Evolutionary conservation across 1,140 invertebrate species (phyloP), one percentile per base, ranked within the genome.

Genomic region (Drosophila kanapiae): DNA sequence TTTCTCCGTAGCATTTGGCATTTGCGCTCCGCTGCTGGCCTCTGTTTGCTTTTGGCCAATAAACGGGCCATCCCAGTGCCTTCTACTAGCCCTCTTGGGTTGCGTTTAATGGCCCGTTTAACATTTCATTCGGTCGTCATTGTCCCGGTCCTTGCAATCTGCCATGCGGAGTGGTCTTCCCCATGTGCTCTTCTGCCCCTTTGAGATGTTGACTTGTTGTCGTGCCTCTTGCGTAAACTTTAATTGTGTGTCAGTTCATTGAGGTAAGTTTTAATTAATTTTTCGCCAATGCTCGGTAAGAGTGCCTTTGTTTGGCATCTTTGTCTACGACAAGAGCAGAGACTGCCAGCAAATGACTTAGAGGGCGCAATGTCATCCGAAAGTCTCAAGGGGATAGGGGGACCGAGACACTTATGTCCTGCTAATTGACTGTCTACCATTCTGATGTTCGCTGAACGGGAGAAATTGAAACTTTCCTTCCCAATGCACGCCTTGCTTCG

Each of bases 261-360:
- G 68, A 82, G 83, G 83, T 86, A 83, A 87, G 83, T 82, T 88
- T 87, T 87, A 82, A 87, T 87, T 82, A 82, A 87, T 87, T 87
- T 87, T 79, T 80, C 56, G 65, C 57, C 56, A 64, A 63, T 60
- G 57, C 49, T 65, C 27, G 35, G 48, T 23, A 33, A 58, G 40
- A 43, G 57, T 47, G 29, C 53, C 33, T 38, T 38, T 56, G 18
- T 27, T 38, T 56, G 53, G 53, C 53, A 38, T 56, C 53, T 38
- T 56, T 54, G 45, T 63, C 23, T 71, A 18, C 29, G 61, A 57
- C 49, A 57, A 53, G 14, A 29, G 35, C 14, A 42, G 56, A 10
- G 14, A 27, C 53, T 38, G 31, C 10, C 11, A 35, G 49, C 49
- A 10, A 53, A 37, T 53, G n/a, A 38, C 60, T 31, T 29, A n/a